Evolutionary conservation across 1,140 invertebrate species (phyloP).

Genomic region (Drosophila sturtevanti): DNA sequence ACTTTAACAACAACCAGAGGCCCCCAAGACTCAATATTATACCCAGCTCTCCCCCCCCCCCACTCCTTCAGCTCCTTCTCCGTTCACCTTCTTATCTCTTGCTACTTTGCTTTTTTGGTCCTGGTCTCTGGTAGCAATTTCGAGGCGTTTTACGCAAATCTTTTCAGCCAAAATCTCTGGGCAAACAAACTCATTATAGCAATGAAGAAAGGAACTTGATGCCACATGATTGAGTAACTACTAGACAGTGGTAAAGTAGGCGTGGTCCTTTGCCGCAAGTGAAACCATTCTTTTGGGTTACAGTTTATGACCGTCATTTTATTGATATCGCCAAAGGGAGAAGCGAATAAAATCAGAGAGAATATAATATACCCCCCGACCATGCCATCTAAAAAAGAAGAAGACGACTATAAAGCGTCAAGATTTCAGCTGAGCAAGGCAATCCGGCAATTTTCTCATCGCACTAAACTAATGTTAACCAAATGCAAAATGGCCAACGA

Average conservation of each 20-base stretch:
- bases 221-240: conserved; percentile 67
- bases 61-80: too few species aligned
- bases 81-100: too few species aligned
- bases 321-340: conserved; percentile 74
- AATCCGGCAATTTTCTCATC: background rate
- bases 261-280: conserved; percentile 40
- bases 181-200: conserved; percentile 71
- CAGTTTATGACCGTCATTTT: conserved; percentile 74
- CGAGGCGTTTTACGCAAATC: conserved; percentile 63
- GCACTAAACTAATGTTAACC: conserved; percentile 49
- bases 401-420: conserved; percentile 33
- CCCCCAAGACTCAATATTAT: background rate
- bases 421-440: conserved; percentile 5
- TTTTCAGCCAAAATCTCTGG: conserved; percentile 56
- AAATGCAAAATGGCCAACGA: conserved; percentile 44
- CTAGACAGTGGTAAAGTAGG: conserved; percentile 23
- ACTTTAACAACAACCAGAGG: conserved; percentile 38
- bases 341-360: conserved; percentile 39
- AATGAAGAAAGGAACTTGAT: conserved; percentile 3
- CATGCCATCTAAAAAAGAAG: background rate
- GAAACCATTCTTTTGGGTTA: conserved; percentile 33
- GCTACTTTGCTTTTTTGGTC: too few species aligned
- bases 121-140: background rate
- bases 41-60: background rate
- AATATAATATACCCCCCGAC: too few species aligned